Evolutionary conservation across 2,797 vertebrate genomes (phyloP).

Genomic region (Pyrocephalus nanus): DNA sequence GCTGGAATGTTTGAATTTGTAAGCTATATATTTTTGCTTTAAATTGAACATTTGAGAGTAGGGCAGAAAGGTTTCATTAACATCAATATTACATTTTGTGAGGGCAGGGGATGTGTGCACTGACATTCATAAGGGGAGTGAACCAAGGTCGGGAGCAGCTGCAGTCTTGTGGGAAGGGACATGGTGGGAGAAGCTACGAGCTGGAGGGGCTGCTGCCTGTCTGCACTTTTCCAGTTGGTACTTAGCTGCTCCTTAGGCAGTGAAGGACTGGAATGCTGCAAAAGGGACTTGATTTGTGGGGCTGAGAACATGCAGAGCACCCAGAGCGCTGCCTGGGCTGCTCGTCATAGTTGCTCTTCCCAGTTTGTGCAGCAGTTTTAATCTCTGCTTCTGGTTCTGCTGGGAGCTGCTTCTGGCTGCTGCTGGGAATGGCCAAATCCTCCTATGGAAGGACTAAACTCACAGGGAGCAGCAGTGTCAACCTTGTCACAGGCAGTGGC

Average conservation of each 20-base stretch:
- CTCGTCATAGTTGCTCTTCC: accelerated
- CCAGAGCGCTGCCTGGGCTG: neutral
- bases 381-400: neutral
- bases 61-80: neutral
- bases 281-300: neutral
- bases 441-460: neutral
- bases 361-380: neutral
- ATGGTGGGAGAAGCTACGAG: neutral
- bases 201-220: neutral
- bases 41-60: neutral
- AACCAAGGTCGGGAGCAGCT: accelerated
- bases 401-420: neutral
- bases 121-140: neutral
- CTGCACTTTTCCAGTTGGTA: neutral
- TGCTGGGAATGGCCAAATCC: neutral
- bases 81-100: neutral
- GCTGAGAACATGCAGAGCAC: neutral
- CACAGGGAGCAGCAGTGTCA: neutral
- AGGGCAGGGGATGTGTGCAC: neutral
- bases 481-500: neutral
- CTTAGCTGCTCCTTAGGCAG: neutral
- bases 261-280: neutral
- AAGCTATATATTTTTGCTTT: neutral
- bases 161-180: neutral
- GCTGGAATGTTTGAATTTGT: neutral